These are phyloP conservation scores for Herpailurus yagouaroundi DNA, from an alignment of 2,113 vertebrate species.

Conservation along the genomic window DNA sequence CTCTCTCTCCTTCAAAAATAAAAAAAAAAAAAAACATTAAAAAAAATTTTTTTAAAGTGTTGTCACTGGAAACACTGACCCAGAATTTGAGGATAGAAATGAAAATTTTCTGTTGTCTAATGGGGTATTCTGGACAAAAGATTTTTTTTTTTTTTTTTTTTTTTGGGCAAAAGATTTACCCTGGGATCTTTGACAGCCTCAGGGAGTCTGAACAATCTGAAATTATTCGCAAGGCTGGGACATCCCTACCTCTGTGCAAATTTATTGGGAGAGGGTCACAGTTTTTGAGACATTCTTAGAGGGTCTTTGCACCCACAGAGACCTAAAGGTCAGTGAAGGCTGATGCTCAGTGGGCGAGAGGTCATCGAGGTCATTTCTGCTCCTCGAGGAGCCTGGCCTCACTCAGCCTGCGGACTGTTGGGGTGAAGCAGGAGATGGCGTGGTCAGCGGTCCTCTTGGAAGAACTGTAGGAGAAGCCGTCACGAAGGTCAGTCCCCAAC, in stretches of 20 bases:
- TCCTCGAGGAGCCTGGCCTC: constrained; percentile 25
- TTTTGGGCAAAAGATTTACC: background rate
- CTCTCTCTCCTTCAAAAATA: no score
- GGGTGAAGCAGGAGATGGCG: background rate
- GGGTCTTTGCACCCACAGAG: constrained; percentile 56
- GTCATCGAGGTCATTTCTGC: constrained; percentile 36
- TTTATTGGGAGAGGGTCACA: background rate
- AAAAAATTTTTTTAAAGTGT: background rate
- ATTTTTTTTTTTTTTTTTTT: background rate
- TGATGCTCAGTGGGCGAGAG: background rate
- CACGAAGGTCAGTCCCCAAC: constrained; percentile 22
- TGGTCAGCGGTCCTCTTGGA: background rate
- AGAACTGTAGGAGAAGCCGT: constrained; percentile 39
- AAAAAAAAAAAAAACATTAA: no score
- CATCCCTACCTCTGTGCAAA: background rate
- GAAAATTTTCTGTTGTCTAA: background rate
- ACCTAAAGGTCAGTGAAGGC: constrained; percentile 36
- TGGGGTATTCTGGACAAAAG: background rate
- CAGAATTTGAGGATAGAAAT: constrained; percentile 23
- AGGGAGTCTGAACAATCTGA: background rate
- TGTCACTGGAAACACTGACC: constrained; percentile 3
- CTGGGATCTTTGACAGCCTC: background rate
- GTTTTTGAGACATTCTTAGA: constrained; percentile 47
- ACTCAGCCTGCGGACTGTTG: background rate
- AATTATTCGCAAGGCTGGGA: background rate